Percentiles rank a stretch among this genome's conserved stretches.
Conservation (phyloP, 1,140 invertebrate genomes). For the Neodiprion pinetum region DNA sequence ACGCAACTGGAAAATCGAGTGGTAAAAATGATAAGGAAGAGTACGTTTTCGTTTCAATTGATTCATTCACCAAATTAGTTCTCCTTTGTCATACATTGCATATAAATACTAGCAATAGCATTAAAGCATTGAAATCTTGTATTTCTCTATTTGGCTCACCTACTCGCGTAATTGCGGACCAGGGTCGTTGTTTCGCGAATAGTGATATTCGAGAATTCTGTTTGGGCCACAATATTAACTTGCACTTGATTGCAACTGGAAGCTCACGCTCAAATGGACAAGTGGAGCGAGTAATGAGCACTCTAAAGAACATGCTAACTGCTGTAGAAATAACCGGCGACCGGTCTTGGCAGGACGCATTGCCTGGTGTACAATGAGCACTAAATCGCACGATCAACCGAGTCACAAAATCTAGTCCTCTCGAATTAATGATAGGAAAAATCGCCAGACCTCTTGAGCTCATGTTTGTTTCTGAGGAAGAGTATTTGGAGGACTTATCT, state of each 20-base stretch:
- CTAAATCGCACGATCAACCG: conserved; percentile 43
- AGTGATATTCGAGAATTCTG: conserved; percentile 42
- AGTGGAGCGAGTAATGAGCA: conserved; percentile 43
- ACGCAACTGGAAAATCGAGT: no score
- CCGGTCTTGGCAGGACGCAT: conserved; percentile 43
- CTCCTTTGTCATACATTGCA: not conserved
- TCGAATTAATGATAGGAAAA: conserved; percentile 44
- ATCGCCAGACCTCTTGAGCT: conserved; percentile 36
- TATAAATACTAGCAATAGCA: not conserved
- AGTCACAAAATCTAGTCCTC: conserved; percentile 37
- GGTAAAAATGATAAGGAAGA: conserved; percentile 26
- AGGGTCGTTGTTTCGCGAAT: conserved; percentile 41
- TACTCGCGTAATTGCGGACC: conserved; percentile 39
- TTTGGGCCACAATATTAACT: conserved; percentile 24
- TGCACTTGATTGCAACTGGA: conserved; percentile 26
- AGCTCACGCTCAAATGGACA: conserved; percentile 27
- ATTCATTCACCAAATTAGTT: conserved; percentile 44
- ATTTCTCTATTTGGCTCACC: conserved; percentile 40
- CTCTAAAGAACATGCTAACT: conserved; percentile 40
- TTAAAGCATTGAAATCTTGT: conserved; percentile 6
- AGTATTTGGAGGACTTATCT: no score
- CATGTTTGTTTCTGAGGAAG: no score
- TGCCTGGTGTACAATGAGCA: conserved; percentile 43
- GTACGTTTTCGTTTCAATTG: conserved; percentile 42
- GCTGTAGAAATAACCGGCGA: conserved; percentile 32